Evolutionary conservation across 2,888 invertebrate species (phyloP).

Genomic region (Coremacera marginata): DNA sequence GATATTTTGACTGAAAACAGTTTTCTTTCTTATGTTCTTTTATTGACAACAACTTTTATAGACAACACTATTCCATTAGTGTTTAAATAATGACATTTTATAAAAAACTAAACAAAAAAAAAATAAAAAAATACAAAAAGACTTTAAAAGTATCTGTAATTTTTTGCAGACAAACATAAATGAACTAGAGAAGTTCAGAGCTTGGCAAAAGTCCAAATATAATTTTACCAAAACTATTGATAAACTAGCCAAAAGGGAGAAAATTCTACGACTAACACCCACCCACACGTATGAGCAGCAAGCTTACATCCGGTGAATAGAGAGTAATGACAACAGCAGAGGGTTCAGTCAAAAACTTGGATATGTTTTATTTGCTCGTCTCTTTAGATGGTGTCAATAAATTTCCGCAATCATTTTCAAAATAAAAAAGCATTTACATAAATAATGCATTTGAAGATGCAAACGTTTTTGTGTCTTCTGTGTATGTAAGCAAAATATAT

Average conservation of each 20-base stretch:
- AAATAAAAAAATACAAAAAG: background rate
- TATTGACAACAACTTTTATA: background rate
- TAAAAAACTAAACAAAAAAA: background rate
- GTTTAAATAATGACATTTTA: background rate
- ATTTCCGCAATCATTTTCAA: background rate
- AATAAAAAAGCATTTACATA: too few species aligned
- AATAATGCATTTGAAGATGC: too few species aligned
- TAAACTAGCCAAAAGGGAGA: background rate
- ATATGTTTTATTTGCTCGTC: background rate
- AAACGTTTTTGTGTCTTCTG: too few species aligned
- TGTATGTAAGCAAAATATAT: too few species aligned
- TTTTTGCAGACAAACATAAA: background rate
- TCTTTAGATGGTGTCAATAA: background rate
- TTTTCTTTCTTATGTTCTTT: too few species aligned
- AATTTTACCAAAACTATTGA: background rate
- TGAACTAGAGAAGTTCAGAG: background rate
- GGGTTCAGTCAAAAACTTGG: background rate
- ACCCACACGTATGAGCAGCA: background rate
- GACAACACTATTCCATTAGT: background rate
- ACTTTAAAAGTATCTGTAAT: background rate
- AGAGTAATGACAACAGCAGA: background rate
- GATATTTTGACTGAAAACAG: too few species aligned
- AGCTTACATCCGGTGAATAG: background rate
- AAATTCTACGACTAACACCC: background rate
- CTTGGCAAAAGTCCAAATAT: slow-evolving; percentile 1